Base-by-base conservation (phyloP, 2,113 vertebrate species). In the Rhea americana region DNA sequence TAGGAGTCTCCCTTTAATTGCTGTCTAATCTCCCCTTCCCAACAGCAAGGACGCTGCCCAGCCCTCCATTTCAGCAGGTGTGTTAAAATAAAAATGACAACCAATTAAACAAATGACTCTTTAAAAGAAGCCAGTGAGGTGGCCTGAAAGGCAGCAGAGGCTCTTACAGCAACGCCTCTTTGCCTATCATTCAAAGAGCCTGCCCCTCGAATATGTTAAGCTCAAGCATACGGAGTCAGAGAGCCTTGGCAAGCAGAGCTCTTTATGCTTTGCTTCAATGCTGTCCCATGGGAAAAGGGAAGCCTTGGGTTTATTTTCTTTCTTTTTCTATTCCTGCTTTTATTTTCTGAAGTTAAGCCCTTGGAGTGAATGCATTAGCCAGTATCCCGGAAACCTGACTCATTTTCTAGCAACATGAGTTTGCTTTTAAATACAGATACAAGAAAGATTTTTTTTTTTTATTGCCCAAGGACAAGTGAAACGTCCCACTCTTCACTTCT, bases 241-340 rank as follows among this genome's bases (percentile, higher is more conserved):
- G 73, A 71, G 16, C 26, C 70, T 84, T 74, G 81, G 90, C 94
- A 63, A 82, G 93, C 93, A 70, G 61, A 30, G 48, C 59, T 43
- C 70, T 55, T 18, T 25, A 6, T 7, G 30, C 25, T 82, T 41
- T 32, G 63, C 93, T 72, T 63, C 85, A 17, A 7, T 7, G 65
- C 72, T 43, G 59, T 62, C 93, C 91, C 75, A 16, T 5, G 66
- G 91, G 82, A 70, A 68, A 79, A 91, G 58, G 55, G 87, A 90
- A 86, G 58, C 85, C 50, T 74, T 41, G 15, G 70, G 37, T 51
- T 82, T 61, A 21, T 73, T 56, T 41, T 55, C 50, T 10, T 45
- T 59, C 37, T 87, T 79, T 47, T 55, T 67, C 66, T 39, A 62
- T 39, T 55, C 56, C 37, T 73, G 47, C 73, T 91, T 86, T 90